A percentile compares a stretch with the other conserved stretches of the same genome.
These are phyloP conservation scores for Zele albiditarsus DNA, from an alignment of 2,888 invertebrate species.

Conservation along the genomic window DNA sequence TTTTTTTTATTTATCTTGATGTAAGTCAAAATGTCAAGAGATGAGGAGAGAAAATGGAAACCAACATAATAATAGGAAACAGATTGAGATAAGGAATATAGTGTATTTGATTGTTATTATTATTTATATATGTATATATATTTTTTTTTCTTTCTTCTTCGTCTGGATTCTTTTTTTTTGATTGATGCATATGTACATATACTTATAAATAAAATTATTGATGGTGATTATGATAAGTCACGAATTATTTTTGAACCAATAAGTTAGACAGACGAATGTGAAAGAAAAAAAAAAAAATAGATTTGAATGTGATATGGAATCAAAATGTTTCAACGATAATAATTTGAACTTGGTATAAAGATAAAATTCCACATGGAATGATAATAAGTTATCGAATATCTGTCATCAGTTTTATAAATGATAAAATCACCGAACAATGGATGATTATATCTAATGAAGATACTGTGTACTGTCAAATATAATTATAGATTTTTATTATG, in stretches of 20 bases:
- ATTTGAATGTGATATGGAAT: not conserved
- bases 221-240: conserved; percentile 5
- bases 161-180: not conserved
- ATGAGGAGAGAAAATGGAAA: conserved; percentile 11
- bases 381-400: not conserved
- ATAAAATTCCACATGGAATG: not conserved
- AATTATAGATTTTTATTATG: not conserved
- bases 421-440: not conserved
- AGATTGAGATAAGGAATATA: not conserved
- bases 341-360: not conserved
- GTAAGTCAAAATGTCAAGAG: conserved; percentile 7
- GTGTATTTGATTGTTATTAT: not conserved
- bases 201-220: conserved; percentile 12
- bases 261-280: not conserved
- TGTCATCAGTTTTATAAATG: not conserved
- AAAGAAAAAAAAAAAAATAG: not conserved
- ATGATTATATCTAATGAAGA: not conserved
- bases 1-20: not conserved
- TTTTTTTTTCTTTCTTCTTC: not conserved
- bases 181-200: not conserved
- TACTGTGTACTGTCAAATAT: conserved; percentile 2
- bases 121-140: too few relatives aligned
- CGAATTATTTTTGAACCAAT: not conserved
- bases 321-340: not conserved
- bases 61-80: conserved; percentile 1